Evolutionary conservation across 2,888 invertebrate species (phyloP).

Genomic region (Rhopalosiphum nymphaeae): DNA sequence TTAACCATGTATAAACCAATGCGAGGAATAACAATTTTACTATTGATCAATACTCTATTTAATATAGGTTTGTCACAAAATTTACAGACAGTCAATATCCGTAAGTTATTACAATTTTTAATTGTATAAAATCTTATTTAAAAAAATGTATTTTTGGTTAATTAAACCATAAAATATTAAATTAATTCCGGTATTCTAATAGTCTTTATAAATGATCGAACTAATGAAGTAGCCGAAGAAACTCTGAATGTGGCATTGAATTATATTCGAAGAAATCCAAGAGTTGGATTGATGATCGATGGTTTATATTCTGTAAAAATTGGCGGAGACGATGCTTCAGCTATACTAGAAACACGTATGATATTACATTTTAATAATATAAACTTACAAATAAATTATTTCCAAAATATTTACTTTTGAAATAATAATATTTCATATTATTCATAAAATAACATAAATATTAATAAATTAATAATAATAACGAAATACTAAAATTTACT

Average conservation of each 20-base stretch:
- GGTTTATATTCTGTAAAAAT: conserved; percentile 76
- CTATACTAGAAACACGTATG: conserved; percentile 80
- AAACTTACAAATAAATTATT: background rate
- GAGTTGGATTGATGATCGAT: conserved; percentile 77
- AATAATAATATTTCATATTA: background rate
- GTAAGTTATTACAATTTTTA: conserved; percentile 21
- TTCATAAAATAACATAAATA: background rate
- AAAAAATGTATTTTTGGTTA: background rate
- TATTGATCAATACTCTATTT: conserved; percentile 5
- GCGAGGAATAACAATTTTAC: background rate
- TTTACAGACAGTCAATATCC: conserved; percentile 59
- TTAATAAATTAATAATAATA: background rate
- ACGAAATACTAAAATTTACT: background rate
- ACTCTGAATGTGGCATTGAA: conserved; percentile 80
- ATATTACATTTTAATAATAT: background rate
- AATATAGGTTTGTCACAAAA: conserved; percentile 13
- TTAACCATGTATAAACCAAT: background rate
- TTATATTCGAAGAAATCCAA: conserved; percentile 79
- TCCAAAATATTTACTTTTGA: background rate
- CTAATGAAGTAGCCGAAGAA: conserved; percentile 78
- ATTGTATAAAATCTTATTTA: background rate
- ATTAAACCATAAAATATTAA: background rate
- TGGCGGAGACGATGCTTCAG: conserved; percentile 80
- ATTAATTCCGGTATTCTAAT: conserved; percentile 54
- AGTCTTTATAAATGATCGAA: conserved; percentile 84